Conservation (phyloP, 1,140 invertebrate genomes). For the Archegozetes longisetosus region DNA sequence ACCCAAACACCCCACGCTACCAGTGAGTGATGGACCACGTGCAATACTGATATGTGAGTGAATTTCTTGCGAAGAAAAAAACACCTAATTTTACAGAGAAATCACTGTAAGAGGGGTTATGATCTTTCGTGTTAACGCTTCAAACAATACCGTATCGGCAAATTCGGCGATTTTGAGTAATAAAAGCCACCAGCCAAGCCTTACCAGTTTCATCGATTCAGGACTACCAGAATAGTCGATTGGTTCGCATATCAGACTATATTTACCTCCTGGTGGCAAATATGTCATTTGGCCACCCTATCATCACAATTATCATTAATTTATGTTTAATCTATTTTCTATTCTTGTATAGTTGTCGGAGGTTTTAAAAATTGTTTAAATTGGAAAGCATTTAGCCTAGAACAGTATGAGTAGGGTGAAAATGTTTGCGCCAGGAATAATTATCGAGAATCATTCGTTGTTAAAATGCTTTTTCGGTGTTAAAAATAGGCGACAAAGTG, state of each 20-base stretch:
- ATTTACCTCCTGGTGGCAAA: conserved; percentile 29
- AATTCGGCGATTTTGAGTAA: conserved; percentile 91
- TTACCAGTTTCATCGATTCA: conserved; percentile 64
- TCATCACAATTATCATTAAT: too few relatives aligned
- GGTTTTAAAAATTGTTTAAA: too few relatives aligned
- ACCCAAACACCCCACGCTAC: conserved; percentile 64
- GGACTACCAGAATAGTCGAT: conserved; percentile 64
- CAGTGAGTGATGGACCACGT: conserved; percentile 63
- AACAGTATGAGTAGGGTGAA: too few relatives aligned
- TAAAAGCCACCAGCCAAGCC: conserved; percentile 90
- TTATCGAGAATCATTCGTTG: too few relatives aligned
- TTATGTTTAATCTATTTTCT: too few relatives aligned
- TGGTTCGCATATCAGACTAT: conserved; percentile 74
- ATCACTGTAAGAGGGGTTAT: conserved; percentile 84
- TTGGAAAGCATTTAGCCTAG: too few relatives aligned
- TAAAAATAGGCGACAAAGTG: too few relatives aligned
- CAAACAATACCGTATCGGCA: conserved; percentile 82
- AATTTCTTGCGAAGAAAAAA: conserved; percentile 72
- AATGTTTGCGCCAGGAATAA: too few relatives aligned
- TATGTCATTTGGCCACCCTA: conserved; percentile 24
- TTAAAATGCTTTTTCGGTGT: too few relatives aligned
- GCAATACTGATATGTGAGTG: conserved; percentile 69
- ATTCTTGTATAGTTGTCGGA: too few relatives aligned
- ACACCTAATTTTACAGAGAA: too few relatives aligned
- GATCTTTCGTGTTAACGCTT: too few relatives aligned